Evolutionary conservation across 2,888 invertebrate species (phyloP), one percentile per base, ranked within the genome.

Genomic region (Athrips mouffetella): DNA sequence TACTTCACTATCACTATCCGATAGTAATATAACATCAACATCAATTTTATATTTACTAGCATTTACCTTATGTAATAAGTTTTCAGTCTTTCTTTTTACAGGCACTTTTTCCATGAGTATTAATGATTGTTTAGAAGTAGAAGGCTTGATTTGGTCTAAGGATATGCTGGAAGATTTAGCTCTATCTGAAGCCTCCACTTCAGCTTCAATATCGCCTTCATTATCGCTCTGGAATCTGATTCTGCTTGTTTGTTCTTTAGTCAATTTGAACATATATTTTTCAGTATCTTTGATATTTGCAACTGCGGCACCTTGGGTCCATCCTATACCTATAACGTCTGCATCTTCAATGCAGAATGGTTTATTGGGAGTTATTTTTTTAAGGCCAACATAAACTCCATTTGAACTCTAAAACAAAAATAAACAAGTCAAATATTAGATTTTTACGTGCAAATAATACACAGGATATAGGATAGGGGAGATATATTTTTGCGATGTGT

Each of bases 301-400:
- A 45, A 80, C 61, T 11, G 71, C 58, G 46, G 74, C 72, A 16
- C 67, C 74, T 29, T 56, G 41, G 20, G 75, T 69, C 80, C 85
- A 86, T 6, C 92, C 91, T 57, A 92, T 78, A 3, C 91, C 90
- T 61, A 92, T 79, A 11, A 86, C 55, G 69, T 91, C 90, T 35
- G 75, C 74, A 39, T 87, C 70, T 42, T 67, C 62, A 13, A 91
- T 55, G 35, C 60, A 51, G 48, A 77, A 67, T 40, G 82, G 77
- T 13, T 60, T 61, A 35, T 78, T 73, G 29, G 77, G 64, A 10
- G 69, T 54, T 57, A 90, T 87, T 63, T 63, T 75, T 3, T 60
- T 62, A 1, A 71, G 69, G 45, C 91, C 91, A 45, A 92, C 70
- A 69, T 70, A 92, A 15, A 90, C 79, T 44, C 91, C 92, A 81